Evolutionary conservation across 2,113 vertebrate genomes (phyloP).

Genomic region (Catharus minimus): DNA sequence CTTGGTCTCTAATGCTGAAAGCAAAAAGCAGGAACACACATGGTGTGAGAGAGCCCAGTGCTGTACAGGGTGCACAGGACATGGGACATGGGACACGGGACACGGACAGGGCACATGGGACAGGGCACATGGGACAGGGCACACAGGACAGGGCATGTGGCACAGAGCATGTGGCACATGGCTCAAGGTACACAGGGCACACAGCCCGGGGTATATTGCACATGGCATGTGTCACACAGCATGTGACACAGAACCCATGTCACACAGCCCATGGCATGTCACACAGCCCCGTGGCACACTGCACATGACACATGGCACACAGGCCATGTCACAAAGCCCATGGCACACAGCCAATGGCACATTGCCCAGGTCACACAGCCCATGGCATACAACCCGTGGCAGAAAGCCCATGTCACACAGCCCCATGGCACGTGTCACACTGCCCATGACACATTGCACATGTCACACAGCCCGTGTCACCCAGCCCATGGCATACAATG

Average conservation of each 20-base stretch:
- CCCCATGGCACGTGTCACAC: too few species aligned
- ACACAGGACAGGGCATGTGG: fast-evolving
- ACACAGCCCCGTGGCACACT: fast-evolving
- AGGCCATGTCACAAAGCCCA: neutral
- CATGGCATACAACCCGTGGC: too few species aligned
- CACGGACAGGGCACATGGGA: fast-evolving
- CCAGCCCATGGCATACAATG: too few species aligned
- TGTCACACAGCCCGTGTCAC: neutral
- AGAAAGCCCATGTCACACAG: neutral
- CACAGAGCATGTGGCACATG: fast-evolving
- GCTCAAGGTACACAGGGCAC: too few species aligned
- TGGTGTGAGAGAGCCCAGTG: fast-evolving
- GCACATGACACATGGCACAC: neutral
- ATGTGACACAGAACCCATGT: neutral
- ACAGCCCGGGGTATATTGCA: too few species aligned
- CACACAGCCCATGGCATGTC: neutral
- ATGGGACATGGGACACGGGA: fast-evolving
- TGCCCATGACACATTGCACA: fast-evolving
- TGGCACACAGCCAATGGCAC: too few species aligned
- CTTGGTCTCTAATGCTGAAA: slow-evolving; percentile 52
- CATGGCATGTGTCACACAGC: too few species aligned
- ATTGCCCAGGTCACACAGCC: neutral
- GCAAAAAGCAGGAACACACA: neutral
- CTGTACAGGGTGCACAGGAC: fast-evolving
- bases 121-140: fast-evolving